Evolutionary conservation across 1,140 invertebrate species (phyloP).

Genomic region (Pogonus chalceus): DNA sequence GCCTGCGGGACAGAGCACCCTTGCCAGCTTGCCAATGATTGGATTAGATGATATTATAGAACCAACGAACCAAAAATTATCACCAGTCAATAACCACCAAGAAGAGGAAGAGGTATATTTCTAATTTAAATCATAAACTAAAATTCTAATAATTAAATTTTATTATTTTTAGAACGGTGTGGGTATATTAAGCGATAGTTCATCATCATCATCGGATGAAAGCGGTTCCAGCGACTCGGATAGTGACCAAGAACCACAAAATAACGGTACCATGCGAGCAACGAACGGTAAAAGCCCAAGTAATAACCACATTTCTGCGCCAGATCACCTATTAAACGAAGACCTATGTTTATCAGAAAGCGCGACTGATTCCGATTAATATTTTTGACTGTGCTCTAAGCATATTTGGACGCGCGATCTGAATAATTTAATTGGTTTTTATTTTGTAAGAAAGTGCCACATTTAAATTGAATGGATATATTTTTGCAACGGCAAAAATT

Average conservation of each 20-base stretch:
- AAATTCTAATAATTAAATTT: background rate
- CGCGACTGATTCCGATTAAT: conserved; percentile 44
- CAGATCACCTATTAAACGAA: conserved; percentile 48
- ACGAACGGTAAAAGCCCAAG: conserved; percentile 32
- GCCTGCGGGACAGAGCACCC: conserved; percentile 41
- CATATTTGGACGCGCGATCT: too few species aligned
- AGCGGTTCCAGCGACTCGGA: conserved; percentile 32
- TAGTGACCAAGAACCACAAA: conserved; percentile 21
- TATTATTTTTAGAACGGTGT: conserved; percentile 19
- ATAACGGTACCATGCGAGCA: conserved; percentile 28
- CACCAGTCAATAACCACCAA: conserved; percentile 3
- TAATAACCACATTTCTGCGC: conserved; percentile 24
- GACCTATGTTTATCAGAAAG: conserved; percentile 69
- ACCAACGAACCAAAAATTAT: conserved; percentile 18
- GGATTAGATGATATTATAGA: conserved; percentile 48
- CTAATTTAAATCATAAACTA: background rate
- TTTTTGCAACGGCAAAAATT: background rate
- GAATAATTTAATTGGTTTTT: too few species aligned
- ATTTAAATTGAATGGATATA: background rate
- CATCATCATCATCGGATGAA: conserved; percentile 18
- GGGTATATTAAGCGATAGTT: conserved; percentile 29
- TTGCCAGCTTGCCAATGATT: conserved; percentile 68
- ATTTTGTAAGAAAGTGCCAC: too few species aligned
- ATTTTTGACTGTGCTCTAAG: too few species aligned
- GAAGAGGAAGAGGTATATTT: background rate